Evolutionary conservation across 2,888 invertebrate genomes (phyloP), one percentile per base, ranked within the genome.

Genomic region (Epirrhoe alternata): DNA sequence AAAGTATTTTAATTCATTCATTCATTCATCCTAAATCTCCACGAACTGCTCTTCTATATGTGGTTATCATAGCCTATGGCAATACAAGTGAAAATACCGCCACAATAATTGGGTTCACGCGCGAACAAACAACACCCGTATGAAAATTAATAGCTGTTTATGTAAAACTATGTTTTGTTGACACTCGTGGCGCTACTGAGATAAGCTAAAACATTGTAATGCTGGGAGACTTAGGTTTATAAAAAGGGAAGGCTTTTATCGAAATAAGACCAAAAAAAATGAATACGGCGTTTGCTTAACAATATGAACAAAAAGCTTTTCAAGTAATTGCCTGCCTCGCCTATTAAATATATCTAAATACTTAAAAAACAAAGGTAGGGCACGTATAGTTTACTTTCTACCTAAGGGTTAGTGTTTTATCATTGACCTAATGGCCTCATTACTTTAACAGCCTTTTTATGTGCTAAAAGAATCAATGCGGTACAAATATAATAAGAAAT

Each of bases 381-480:
- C 47, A 16, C 5, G 47, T 47, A 47, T 16, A 47, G 14, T 16
- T 47, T 47, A 47, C 14, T 14, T 6, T 47, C 42, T 10, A 12
- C n/a, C 10, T 6, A 35, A 47, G 47, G 47, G 47, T 47, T 47
- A 47, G 47, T 16, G 47, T 47, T 16, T 47, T 16, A 7, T 47
- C 16, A 16, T 47, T 51, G 16, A 51, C 10, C 24, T 30, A 52
- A 52, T 51, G 50, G 50, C 24, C 12, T 47, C 47, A 47, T 47
- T 47, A 47, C 7, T 7, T 47, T 47, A 47, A 47, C 14, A 47
- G 47, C 47, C 14, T 47, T 47, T 45, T 16, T 16, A 47, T 47
- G 6, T 47, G 12, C 3, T 12, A 42, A 42, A 42, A 42, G 12
- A 42, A 42, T 42, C 12, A 42, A 42, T 42, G 12, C 12, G 12